A percentile compares a stretch with the other conserved stretches of the same genome.
phyloP scores from a whole-genome alignment of 1,140 invertebrate genomes.

The Uloborus diversus region DNA sequence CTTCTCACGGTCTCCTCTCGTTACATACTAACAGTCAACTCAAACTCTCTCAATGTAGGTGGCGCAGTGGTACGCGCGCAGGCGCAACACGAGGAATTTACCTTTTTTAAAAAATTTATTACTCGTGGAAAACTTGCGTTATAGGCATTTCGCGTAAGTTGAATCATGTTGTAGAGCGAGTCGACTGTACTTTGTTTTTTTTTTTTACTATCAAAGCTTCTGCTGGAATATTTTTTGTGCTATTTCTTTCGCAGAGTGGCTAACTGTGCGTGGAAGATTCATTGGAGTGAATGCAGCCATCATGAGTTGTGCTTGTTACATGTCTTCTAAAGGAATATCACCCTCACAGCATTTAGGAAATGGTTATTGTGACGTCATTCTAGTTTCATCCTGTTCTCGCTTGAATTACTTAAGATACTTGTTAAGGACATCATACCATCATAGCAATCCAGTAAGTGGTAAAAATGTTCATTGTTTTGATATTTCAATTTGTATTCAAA shows the following conservation, averaged over 20 bases:
- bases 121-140: too few relatives aligned
- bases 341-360: constrained; percentile 83
- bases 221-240: background rate
- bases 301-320: constrained; percentile 79
- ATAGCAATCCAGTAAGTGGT: constrained; percentile 71
- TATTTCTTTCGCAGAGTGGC: constrained; percentile 65
- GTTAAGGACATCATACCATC: constrained; percentile 64
- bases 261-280: constrained; percentile 71
- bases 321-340: constrained; percentile 79
- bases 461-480: too few relatives aligned
- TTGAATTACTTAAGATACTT: constrained; percentile 79
- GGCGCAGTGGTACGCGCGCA: too few relatives aligned
- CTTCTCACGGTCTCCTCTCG: too few relatives aligned
- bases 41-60: too few relatives aligned
- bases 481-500: too few relatives aligned
- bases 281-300: constrained; percentile 82
- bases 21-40: too few relatives aligned
- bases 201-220: background rate
- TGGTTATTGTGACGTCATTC: constrained; percentile 80
- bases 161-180: too few relatives aligned
- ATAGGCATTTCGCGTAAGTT: too few relatives aligned
- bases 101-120: too few relatives aligned
- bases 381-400: constrained; percentile 78
- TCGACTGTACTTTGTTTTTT: background rate
- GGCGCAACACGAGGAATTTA: too few relatives aligned